Conservation (phyloP, 2,797 vertebrate genomes). For the Pantherophis vulpinus region DNA sequence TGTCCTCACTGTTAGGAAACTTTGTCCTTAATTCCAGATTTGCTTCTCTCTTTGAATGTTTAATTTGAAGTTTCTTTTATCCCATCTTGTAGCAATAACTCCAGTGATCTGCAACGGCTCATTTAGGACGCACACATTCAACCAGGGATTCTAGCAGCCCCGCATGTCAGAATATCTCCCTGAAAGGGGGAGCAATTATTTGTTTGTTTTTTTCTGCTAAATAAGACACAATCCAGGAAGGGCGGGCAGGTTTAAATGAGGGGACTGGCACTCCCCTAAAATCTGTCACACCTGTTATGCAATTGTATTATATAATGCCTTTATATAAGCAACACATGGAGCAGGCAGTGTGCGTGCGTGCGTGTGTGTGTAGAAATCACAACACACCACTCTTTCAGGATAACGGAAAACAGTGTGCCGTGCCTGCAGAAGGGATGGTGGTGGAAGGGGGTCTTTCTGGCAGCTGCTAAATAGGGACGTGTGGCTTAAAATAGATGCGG, state of each 20-base stretch:
- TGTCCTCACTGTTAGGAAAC: not conserved
- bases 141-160: not conserved
- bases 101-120: not conserved
- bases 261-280: not conserved
- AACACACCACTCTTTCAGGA: not conserved
- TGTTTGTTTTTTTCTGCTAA: not conserved
- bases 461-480: not conserved
- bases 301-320: not conserved
- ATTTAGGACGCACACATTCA: not conserved
- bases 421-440: not conserved
- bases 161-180: not conserved
- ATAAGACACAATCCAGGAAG: not conserved
- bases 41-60: not conserved
- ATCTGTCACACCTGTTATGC: not conserved
- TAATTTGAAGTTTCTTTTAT: not conserved
- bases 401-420: not conserved
- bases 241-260: not conserved
- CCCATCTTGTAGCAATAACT: not conserved
- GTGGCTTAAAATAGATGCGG: not conserved
- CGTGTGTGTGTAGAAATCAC: too few relatives aligned
- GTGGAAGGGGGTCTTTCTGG: not conserved
- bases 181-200: not conserved
- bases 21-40: not conserved
- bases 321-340: not conserved
- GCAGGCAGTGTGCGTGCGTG: too few relatives aligned